phyloP scores from a whole-genome alignment of 2,113 vertebrate genomes.

The Chauna torquata region DNA sequence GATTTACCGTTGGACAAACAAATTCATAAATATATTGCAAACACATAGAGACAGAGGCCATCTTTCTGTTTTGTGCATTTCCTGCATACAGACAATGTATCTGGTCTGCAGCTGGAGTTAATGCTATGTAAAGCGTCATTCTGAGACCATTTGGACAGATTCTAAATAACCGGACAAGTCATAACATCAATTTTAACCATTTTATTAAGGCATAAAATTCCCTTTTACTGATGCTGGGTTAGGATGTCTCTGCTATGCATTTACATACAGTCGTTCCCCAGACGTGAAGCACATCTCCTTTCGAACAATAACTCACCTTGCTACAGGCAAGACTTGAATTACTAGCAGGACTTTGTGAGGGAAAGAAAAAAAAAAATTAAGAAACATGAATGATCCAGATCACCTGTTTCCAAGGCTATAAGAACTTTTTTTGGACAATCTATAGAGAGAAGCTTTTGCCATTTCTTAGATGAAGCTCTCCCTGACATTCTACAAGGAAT shows the following conservation, averaged over 20 bases:
- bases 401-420: background rate
- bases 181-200: background rate
- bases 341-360: background rate
- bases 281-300: background rate
- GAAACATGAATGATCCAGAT: rapidly evolving
- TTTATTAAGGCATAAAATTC: background rate
- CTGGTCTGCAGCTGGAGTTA: background rate
- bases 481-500: background rate
- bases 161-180: background rate
- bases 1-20: background rate
- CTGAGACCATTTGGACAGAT: background rate
- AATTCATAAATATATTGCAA: background rate
- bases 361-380: rapidly evolving
- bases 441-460: background rate
- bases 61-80: background rate
- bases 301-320: background rate
- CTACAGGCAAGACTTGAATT: background rate
- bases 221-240: background rate
- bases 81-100: background rate
- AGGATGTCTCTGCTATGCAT: background rate
- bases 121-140: background rate
- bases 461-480: background rate
- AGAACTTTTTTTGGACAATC: background rate
- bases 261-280: background rate
- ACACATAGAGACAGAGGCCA: background rate